Conservation (phyloP, 2,113 vertebrate genomes). For the Ctenomys sociabilis region DNA sequence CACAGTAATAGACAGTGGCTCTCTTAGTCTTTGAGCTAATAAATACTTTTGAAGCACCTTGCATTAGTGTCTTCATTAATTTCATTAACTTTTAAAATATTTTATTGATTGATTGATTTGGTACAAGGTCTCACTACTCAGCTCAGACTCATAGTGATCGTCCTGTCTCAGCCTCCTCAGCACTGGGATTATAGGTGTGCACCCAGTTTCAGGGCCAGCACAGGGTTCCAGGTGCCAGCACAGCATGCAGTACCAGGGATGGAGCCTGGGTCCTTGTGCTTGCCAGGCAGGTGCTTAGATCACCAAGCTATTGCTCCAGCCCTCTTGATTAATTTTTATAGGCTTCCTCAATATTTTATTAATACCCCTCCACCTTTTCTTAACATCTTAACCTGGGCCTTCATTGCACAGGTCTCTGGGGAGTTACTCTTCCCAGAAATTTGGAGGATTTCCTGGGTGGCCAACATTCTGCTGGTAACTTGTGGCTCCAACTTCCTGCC, state of each 20-base stretch:
- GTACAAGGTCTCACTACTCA: too few relatives aligned
- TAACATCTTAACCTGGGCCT: neutral
- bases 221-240: too few relatives aligned
- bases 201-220: too few relatives aligned
- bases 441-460: neutral
- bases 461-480: neutral
- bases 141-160: too few relatives aligned
- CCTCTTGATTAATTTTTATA: neutral
- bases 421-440: neutral
- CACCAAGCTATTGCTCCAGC: too few relatives aligned
- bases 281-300: too few relatives aligned
- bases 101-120: too few relatives aligned
- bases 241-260: too few relatives aligned
- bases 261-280: too few relatives aligned
- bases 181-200: too few relatives aligned
- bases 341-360: neutral
- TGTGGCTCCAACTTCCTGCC: neutral
- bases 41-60: neutral
- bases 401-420: neutral
- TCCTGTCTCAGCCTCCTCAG: too few relatives aligned
- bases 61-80: neutral
- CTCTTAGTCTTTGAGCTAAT: neutral
- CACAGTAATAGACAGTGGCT: fast-evolving
- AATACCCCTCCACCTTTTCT: neutral
- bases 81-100: neutral